A percentile compares a stretch with the other conserved stretches of the same genome.
Conservation (phyloP, 1,140 invertebrate genomes). For the Drosophila ananassae region DNA sequence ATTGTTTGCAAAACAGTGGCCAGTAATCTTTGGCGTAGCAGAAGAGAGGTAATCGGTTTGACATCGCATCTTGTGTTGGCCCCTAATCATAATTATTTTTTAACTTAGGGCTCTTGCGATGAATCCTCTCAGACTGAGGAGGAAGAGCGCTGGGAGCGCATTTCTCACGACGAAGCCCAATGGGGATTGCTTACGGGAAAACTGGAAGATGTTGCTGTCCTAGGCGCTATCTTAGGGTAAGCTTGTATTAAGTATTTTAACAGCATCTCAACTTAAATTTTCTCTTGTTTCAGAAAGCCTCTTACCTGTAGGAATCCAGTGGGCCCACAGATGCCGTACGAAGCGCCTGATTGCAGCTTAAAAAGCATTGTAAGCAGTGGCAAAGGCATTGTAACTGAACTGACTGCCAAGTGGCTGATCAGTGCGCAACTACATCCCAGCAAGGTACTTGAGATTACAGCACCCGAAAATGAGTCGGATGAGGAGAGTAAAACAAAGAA, state of each 20-base stretch:
- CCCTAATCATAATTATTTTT: not conserved
- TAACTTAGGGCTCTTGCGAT: constrained; percentile 71
- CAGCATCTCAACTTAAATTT: not conserved
- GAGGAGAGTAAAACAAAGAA: constrained; percentile 34
- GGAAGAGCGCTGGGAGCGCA: constrained; percentile 91
- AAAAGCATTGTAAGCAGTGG: constrained; percentile 90
- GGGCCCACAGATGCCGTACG: constrained; percentile 86
- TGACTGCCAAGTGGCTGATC: constrained; percentile 92
- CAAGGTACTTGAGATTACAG: constrained; percentile 67
- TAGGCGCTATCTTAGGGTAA: constrained; percentile 89
- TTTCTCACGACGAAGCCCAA: constrained; percentile 92
- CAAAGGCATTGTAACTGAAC: constrained; percentile 92
- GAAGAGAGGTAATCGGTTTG: constrained; percentile 48
- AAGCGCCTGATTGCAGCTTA: constrained; percentile 88
- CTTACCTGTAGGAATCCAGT: constrained; percentile 53
- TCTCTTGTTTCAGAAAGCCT: constrained; percentile 38
- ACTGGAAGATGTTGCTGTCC: constrained; percentile 93
- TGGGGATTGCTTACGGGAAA: constrained; percentile 94
- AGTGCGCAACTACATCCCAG: constrained; percentile 88
- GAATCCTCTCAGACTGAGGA: constrained; percentile 84
- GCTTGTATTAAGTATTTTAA: not conserved
- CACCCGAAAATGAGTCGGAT: constrained; percentile 43
- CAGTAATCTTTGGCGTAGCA: constrained; percentile 84
- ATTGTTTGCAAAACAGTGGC: constrained; percentile 91
- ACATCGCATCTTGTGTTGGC: not conserved